Evolutionary conservation across 2,888 invertebrate genomes (phyloP).

Genomic region (Cryptocephalus moraei): DNA sequence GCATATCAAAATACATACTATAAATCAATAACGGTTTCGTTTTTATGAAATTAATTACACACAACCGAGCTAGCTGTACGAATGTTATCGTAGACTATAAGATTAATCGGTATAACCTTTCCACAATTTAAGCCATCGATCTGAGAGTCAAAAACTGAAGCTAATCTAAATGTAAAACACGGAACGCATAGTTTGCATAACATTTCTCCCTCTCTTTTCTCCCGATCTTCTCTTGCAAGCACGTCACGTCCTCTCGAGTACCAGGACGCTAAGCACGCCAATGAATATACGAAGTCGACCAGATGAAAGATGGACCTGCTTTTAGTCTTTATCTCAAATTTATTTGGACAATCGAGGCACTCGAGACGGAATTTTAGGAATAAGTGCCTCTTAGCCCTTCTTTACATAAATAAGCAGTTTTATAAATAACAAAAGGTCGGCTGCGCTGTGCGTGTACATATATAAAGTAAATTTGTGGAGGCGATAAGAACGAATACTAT

Average conservation of each 20-base stretch:
- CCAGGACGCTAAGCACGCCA: slow-evolving; percentile 6
- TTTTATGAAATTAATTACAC: too few relatives aligned
- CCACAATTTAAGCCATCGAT: too few relatives aligned
- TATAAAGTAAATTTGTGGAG: slow-evolving; percentile 1
- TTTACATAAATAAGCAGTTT: slow-evolving; percentile 12
- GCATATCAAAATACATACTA: too few relatives aligned
- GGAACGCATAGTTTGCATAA: too few relatives aligned
- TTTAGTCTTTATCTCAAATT: not conserved
- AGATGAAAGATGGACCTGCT: slow-evolving; percentile 3
- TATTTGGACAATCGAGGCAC: slow-evolving; percentile 1
- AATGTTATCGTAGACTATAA: too few relatives aligned
- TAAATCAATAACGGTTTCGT: too few relatives aligned
- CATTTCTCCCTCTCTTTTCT: too few relatives aligned
- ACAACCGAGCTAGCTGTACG: too few relatives aligned
- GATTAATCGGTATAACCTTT: too few relatives aligned
- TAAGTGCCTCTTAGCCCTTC: slow-evolving; percentile 10
- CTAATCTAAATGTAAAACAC: too few relatives aligned
- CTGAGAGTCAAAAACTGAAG: too few relatives aligned
- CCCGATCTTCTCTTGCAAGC: slow-evolving; percentile 1
- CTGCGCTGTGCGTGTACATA: not conserved
- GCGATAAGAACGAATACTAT: not conserved
- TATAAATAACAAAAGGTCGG: slow-evolving; percentile 6
- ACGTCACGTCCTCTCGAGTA: slow-evolving; percentile 7
- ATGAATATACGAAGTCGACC: slow-evolving; percentile 9
- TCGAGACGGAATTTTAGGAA: slow-evolving; percentile 9